Evolutionary conservation across 2,113 vertebrate species (phyloP).

Genomic region (Cathartes aura): DNA sequence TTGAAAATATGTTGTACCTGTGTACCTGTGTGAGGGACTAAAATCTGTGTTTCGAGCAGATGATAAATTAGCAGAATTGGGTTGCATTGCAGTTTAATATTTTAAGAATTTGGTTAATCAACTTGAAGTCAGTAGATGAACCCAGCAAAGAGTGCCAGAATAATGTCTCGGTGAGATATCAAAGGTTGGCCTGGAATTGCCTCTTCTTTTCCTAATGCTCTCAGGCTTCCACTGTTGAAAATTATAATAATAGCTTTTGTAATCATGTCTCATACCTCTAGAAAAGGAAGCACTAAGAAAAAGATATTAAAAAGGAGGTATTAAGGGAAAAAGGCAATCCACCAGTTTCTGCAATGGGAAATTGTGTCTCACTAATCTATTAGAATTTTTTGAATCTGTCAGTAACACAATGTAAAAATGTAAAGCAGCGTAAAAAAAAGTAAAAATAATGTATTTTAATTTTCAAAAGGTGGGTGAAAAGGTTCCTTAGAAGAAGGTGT

Average conservation of each 20-base stretch:
- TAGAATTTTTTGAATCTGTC: not conserved
- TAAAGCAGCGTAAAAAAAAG: not conserved
- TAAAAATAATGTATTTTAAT: not conserved
- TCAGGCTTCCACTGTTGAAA: not conserved
- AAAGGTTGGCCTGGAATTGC: not conserved
- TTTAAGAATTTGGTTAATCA: not conserved
- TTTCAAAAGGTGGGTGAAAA: not conserved
- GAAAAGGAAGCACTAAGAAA: not conserved
- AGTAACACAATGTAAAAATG: not conserved
- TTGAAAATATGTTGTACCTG: not conserved
- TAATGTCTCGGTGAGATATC: not conserved
- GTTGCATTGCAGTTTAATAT: not conserved
- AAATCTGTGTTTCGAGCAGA: not conserved
- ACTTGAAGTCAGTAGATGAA: not conserved
- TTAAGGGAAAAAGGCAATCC: not conserved
- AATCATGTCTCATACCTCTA: not conserved
- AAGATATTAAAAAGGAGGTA: not conserved
- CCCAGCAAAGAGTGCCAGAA: not conserved
- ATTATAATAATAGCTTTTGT: not conserved
- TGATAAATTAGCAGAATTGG: not conserved
- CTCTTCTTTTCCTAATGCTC: not conserved
- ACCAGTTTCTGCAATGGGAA: not conserved
- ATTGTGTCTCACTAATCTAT: not conserved
- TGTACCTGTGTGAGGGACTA: not conserved
- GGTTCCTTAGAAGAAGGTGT: not conserved